Evolutionary conservation across 1,140 invertebrate species (phyloP).

Genomic region (Bacillus rossius): DNA sequence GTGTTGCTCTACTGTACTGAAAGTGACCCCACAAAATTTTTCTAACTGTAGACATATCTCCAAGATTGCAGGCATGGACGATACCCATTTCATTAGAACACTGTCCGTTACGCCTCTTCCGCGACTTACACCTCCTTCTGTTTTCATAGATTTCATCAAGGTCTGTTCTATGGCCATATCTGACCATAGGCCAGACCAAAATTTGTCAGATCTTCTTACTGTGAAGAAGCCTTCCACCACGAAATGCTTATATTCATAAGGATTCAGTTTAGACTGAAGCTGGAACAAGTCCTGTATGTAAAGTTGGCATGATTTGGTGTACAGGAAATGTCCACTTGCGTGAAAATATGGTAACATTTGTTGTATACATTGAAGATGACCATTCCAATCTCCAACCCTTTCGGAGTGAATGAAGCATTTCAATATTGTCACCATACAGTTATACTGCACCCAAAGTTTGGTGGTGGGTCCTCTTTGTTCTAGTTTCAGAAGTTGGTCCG

Average conservation of each 20-base stretch:
- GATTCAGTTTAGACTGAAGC: constrained; percentile 31
- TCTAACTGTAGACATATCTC: constrained; percentile 27
- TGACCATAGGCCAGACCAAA: constrained; percentile 38
- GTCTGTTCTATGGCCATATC: constrained; percentile 40
- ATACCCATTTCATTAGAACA: constrained; percentile 34
- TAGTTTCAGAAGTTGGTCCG: too few species aligned
- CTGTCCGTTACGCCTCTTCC: constrained; percentile 23
- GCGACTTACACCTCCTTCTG: constrained; percentile 24
- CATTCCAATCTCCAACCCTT: not conserved
- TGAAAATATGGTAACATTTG: constrained; percentile 44
- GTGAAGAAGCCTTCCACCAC: constrained; percentile 33
- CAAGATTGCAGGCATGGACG: constrained; percentile 29
- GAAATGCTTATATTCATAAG: constrained; percentile 36
- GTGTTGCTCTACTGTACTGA: constrained; percentile 39
- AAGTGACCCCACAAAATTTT: constrained; percentile 31
- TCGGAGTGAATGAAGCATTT: not conserved
- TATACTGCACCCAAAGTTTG: constrained; percentile 3
- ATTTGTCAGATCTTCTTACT: constrained; percentile 38
- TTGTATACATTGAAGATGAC: constrained; percentile 35
- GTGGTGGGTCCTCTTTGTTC: not conserved
- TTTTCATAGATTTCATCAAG: constrained; percentile 38
- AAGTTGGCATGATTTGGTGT: constrained; percentile 47
- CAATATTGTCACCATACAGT: not conserved
- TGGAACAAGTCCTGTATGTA: constrained; percentile 37
- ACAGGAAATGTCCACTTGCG: constrained; percentile 39